Conservation (phyloP, 2,797 vertebrate genomes). For the Cirrhinus mrigala region DNA sequence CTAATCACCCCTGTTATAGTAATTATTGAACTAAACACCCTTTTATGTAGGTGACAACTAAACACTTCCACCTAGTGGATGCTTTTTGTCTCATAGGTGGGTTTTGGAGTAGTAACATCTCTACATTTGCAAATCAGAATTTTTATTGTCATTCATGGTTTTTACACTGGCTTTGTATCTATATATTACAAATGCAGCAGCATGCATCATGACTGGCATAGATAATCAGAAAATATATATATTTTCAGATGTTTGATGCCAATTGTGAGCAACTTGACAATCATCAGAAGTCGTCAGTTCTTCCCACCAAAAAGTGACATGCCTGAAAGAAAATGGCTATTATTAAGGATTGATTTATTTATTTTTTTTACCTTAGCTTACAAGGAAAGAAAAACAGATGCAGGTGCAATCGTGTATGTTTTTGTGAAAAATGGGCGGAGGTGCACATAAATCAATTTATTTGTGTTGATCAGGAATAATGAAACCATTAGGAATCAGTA, state of each 20-base stretch:
- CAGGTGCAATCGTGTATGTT: not conserved
- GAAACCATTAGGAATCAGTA: not conserved
- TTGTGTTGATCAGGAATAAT: conserved; percentile 6
- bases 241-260: not conserved
- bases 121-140: not conserved
- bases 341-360: not conserved
- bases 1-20: not conserved
- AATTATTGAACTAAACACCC: not conserved
- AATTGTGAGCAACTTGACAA: not conserved
- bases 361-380: conserved; percentile 1
- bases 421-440: not conserved
- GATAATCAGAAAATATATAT: not conserved
- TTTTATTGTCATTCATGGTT: not conserved
- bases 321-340: not conserved
- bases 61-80: conserved; percentile 51
- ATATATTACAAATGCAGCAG: not conserved
- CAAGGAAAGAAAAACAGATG: not conserved
- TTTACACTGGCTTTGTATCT: not conserved
- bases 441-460: not conserved
- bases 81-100: not conserved
- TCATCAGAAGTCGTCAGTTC: not conserved
- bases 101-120: not conserved
- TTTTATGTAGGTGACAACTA: not conserved
- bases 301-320: not conserved
- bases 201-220: not conserved